Evolutionary conservation across 2,113 vertebrate species (phyloP).

Genomic region (Caranx melampygus): DNA sequence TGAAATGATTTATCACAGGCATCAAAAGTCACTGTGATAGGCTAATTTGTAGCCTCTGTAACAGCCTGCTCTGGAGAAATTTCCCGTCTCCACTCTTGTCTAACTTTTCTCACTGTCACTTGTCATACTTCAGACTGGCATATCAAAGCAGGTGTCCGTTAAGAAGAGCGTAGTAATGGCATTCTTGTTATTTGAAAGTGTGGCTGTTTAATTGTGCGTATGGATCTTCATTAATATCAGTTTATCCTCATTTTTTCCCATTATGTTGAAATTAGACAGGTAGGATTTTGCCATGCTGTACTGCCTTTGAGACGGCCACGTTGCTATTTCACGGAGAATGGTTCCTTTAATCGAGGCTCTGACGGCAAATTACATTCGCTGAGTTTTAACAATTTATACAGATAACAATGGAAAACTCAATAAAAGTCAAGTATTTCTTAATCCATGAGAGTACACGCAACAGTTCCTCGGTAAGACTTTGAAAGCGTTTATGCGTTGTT

Average conservation of each 20-base stretch:
- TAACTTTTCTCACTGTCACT: neutral
- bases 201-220: slow-evolving; percentile 55
- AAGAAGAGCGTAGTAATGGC: slow-evolving; percentile 8
- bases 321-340: slow-evolving; percentile 76
- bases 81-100: neutral
- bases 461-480: slow-evolving; percentile 19
- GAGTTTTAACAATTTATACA: slow-evolving; percentile 54
- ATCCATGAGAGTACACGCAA: slow-evolving; percentile 34
- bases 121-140: slow-evolving; percentile 21
- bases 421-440: slow-evolving; percentile 53
- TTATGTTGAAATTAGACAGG: slow-evolving; percentile 55
- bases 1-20: slow-evolving; percentile 55
- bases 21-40: neutral
- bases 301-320: slow-evolving; percentile 48
- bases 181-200: slow-evolving; percentile 59
- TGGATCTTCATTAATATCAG: slow-evolving; percentile 65
- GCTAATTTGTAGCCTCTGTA: slow-evolving; percentile 17
- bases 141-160: slow-evolving; percentile 26
- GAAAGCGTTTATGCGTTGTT: slow-evolving; percentile 46
- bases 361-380: slow-evolving; percentile 63
- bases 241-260: slow-evolving; percentile 53
- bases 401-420: slow-evolving; percentile 49
- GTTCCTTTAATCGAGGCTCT: slow-evolving; percentile 70
- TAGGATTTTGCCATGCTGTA: slow-evolving; percentile 48
- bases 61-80: neutral